Conservation (phyloP, 2,113 vertebrate genomes). For the Macquaria australasica region DNA sequence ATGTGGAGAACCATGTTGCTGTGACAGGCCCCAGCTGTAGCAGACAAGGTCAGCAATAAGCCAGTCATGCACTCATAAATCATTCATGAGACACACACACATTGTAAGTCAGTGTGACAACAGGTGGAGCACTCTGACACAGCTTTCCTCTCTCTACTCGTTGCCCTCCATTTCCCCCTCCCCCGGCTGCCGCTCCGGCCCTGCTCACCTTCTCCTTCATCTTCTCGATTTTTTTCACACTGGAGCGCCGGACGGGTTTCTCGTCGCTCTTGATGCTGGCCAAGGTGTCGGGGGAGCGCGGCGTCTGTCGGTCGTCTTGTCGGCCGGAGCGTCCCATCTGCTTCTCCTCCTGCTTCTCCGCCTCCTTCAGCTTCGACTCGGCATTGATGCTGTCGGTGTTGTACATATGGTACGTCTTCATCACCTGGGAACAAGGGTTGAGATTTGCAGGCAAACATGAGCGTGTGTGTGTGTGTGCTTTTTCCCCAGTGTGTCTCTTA, state of each 20-base stretch:
- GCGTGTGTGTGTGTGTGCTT: not conserved
- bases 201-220: conserved; percentile 98
- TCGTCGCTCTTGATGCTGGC: conserved; percentile 92
- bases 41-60: conserved; percentile 63
- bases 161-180: not conserved
- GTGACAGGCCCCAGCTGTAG: conserved; percentile 58
- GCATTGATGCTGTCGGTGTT: conserved; percentile 98
- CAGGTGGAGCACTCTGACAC: conserved; percentile 55
- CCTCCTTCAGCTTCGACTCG: conserved; percentile 98
- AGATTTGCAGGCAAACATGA: conserved; percentile 24
- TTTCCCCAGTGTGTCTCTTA: not conserved
- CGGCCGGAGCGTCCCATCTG: conserved; percentile 95
- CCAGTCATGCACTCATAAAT: conserved; percentile 57
- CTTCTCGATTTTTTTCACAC: conserved; percentile 98
- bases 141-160: not conserved
- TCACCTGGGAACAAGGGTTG: conserved; percentile 86
- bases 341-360: conserved; percentile 99
- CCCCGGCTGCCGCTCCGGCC: not conserved
- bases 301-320: conserved; percentile 94
- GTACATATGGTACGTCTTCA: conserved; percentile 99
- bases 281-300: conserved; percentile 94
- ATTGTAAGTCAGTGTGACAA: conserved; percentile 51
- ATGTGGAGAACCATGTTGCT: conserved; percentile 40
- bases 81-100: conserved; percentile 52
- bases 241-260: conserved; percentile 95